Evolutionary conservation across 1,140 invertebrate species (phyloP).

Genomic region (Battus philenor): DNA sequence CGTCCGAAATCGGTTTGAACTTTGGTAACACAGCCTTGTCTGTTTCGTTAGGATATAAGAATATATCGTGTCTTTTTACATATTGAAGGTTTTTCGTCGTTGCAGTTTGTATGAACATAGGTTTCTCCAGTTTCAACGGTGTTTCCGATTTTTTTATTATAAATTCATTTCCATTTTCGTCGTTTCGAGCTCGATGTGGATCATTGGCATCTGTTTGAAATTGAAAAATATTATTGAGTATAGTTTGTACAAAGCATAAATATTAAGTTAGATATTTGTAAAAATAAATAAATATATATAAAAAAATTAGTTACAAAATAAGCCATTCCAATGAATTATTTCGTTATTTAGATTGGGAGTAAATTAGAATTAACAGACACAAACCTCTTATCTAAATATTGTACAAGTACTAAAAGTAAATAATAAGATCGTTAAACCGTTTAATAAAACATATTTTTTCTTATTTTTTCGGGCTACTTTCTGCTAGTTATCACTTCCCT

Average conservation of each 20-base stretch:
- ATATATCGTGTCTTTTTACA: constrained; percentile 39
- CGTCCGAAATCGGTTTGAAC: constrained; percentile 65
- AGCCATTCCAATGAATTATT: too few species aligned
- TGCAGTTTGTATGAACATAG: constrained; percentile 65
- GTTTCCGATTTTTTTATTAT: constrained; percentile 29
- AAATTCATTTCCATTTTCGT: constrained; percentile 29
- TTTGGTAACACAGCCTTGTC: constrained; percentile 41
- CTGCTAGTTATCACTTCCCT: too few species aligned
- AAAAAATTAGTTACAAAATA: too few species aligned
- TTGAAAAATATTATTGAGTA: constrained; percentile 35
- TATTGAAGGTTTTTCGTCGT: constrained; percentile 19
- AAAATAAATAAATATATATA: background rate
- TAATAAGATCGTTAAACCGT: too few species aligned
- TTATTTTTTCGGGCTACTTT: too few species aligned
- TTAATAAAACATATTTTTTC: too few species aligned
- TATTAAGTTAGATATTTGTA: background rate
- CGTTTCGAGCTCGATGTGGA: constrained; percentile 59
- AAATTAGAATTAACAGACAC: too few species aligned
- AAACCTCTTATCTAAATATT: too few species aligned
- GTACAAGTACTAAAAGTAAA: too few species aligned
- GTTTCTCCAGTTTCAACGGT: constrained; percentile 38
- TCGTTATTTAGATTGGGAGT: too few species aligned
- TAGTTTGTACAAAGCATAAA: constrained; percentile 14
- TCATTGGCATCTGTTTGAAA: constrained; percentile 65
- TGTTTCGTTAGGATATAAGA: constrained; percentile 42